phyloP scores from a whole-genome alignment of 2,113 vertebrate species.

The Tyto alba region DNA sequence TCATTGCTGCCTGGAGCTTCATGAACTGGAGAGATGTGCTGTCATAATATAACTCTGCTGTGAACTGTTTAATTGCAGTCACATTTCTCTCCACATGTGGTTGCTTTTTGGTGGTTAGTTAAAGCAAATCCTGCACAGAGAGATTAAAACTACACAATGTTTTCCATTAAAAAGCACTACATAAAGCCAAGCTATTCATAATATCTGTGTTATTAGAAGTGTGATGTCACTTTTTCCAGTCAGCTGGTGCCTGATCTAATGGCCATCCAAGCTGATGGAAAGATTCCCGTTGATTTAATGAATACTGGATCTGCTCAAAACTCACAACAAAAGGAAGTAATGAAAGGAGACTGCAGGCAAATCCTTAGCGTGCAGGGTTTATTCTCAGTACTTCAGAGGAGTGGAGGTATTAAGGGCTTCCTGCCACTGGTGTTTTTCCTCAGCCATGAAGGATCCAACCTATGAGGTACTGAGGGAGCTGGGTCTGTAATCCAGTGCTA shows the following conservation, averaged over 20 bases:
- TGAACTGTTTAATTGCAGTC: neutral
- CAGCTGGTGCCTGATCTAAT: neutral
- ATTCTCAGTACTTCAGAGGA: neutral
- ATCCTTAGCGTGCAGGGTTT: neutral
- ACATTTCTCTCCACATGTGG: neutral
- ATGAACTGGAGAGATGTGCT: neutral
- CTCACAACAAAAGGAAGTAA: neutral
- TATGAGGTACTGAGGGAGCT: neutral
- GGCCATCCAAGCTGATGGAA: neutral
- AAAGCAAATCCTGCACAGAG: neutral
- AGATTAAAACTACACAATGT: neutral
- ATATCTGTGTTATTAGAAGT: conserved; percentile 1
- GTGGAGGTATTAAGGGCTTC: neutral
- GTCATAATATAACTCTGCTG: neutral
- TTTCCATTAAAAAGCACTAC: neutral
- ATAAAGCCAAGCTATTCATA: neutral
- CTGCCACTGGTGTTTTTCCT: neutral
- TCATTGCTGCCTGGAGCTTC: neutral
- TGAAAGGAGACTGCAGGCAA: neutral
- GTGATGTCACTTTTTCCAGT: conserved; percentile 19
- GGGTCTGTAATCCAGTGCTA: neutral
- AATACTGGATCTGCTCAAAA: neutral
- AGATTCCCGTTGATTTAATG: neutral
- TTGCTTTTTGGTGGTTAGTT: neutral
- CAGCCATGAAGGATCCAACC: neutral